Evolutionary conservation across 2,797 vertebrate genomes (phyloP).

Genomic region (Natrix natrix): DNA sequence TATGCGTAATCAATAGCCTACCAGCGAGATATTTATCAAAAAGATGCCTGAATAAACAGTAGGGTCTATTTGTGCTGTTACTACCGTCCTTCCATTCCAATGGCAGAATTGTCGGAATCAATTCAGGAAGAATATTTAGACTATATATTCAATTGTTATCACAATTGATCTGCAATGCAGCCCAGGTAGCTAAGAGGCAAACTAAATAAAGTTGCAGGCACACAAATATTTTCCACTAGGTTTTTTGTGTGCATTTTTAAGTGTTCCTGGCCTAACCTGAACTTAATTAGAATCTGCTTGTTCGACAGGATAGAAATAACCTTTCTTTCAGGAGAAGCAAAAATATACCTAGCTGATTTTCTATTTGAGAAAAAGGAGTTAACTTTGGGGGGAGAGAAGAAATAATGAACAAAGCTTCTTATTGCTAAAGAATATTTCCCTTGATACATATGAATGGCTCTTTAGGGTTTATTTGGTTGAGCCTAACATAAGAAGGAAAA

Average conservation of each 20-base stretch:
- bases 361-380: background rate
- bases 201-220: background rate
- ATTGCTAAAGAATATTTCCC: background rate
- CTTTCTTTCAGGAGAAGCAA: background rate
- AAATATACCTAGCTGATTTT: background rate
- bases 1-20: background rate
- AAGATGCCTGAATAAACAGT: background rate
- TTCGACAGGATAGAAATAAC: too few species aligned
- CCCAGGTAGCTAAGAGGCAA: background rate
- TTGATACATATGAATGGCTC: background rate
- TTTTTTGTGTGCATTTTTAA: background rate
- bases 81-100: accelerated
- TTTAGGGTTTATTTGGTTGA: background rate
- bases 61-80: background rate
- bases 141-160: background rate
- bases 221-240: background rate
- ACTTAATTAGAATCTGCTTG: background rate
- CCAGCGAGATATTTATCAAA: background rate
- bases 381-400: background rate
- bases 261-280: too few species aligned
- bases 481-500: background rate
- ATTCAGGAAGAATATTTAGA: background rate
- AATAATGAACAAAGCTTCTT: background rate
- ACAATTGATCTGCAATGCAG: background rate
- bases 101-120: background rate